Base-by-base conservation (phyloP, 2,888 invertebrate species). In the Ophion obscuratus region DNA sequence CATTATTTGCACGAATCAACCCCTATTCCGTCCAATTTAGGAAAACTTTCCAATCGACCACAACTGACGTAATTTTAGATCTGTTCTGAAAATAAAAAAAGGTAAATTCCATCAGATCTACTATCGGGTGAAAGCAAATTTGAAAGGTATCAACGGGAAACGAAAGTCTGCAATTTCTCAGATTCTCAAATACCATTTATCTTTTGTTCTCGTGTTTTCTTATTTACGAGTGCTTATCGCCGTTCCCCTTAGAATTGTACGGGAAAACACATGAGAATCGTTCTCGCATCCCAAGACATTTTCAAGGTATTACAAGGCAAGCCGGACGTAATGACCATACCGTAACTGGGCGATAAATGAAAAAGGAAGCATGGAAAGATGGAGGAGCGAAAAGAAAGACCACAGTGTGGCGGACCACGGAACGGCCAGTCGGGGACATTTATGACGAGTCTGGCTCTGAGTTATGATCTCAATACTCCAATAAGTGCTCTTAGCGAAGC, bases 391-490 rank as follows among this genome's bases (percentile, higher is more conserved):
- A 81, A 77, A 81, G 81, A 85, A 87, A 87, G 76, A 76, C 83
- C 74, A 71, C 81, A 79, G 77, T 81, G 73, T 85, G 80, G 79
- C 81, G 75, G 81, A 87, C 88, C 86, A 81, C 76, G 87, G 78
- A 88, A 87, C 85, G 76, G 79, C 82, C 87, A 83, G 84, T 85
- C 83, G 89, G 89, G 89, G 91, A 91, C 93, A 89, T 93, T 93
- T 93, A 93, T 92, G 93, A 93, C 91, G 89, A 88, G 88, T 87
- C 85, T 89, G 88, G 85, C 86, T 81, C 91, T 93, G 92, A 93
- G 91, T 93, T 93, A 93, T 92, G 92, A 91, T 93, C 92, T 91
- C 92, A 92, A 93, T 93, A 92, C 92, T 90, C 93, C 91, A 93
- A 93, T 93, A 93, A 92, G 92, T 91, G 92, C 91, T 92, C 90